phyloP scores from a whole-genome alignment of 2,888 invertebrate species.

The Stictocephala bisonia region DNA sequence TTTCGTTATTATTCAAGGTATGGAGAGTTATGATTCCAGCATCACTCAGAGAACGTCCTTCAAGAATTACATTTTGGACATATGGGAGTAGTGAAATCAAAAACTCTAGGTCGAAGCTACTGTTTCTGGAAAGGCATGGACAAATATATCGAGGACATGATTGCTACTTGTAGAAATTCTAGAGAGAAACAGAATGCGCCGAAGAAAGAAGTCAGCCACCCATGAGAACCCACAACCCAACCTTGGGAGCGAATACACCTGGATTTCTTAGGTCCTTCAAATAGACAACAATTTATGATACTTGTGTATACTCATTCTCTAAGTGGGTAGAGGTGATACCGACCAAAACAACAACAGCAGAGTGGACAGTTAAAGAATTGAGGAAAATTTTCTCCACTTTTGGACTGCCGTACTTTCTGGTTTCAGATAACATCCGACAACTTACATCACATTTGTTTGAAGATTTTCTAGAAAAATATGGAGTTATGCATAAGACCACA shows the following conservation, averaged over 20 bases:
- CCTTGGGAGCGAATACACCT: background rate
- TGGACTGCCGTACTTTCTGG: conserved; percentile 29
- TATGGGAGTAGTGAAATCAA: background rate
- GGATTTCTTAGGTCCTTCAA: conserved; percentile 25
- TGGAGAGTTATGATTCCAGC: conserved; percentile 14
- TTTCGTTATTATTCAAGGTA: conserved; percentile 2
- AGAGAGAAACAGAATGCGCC: conserved; percentile 6
- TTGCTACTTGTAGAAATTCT: background rate
- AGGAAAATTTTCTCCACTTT: conserved; percentile 11
- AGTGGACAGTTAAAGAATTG: conserved; percentile 19
- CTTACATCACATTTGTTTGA: conserved; percentile 33
- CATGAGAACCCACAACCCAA: too few relatives aligned
- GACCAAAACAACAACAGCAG: conserved; percentile 22
- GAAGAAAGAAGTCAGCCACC: conserved; percentile 51
- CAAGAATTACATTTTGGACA: background rate
- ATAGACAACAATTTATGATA: conserved; percentile 43
- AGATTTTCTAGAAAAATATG: conserved; percentile 7
- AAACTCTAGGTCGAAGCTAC: conserved; percentile 2
- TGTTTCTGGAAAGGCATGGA: background rate
- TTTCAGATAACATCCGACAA: conserved; percentile 47
- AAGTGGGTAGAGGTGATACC: conserved; percentile 44
- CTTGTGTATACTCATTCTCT: conserved; percentile 42
- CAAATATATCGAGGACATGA: conserved; percentile 3
- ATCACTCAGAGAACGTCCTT: background rate
- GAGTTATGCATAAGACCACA: conserved; percentile 42